These are phyloP conservation scores for Macrophya alboannulata DNA, from an alignment of 2,888 invertebrate species.

Conservation along the genomic window DNA sequence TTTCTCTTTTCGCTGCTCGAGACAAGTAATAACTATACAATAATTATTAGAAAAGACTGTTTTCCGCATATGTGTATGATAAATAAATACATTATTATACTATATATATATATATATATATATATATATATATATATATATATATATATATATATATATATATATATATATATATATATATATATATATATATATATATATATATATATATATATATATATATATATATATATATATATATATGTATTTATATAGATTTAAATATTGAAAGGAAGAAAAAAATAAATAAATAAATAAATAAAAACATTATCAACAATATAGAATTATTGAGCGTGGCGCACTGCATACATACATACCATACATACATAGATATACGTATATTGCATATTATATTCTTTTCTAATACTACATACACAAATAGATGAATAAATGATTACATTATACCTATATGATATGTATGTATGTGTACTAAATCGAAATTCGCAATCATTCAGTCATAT, in stretches of 20 bases:
- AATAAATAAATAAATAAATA: not conserved
- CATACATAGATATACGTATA: no score
- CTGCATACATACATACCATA: no score
- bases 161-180: conserved; percentile 10
- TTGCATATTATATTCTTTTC: no score
- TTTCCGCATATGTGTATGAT: not conserved
- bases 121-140: not conserved
- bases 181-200: not conserved
- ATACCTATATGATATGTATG: not conserved
- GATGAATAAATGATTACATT: not conserved
- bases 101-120: not conserved
- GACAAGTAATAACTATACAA: not conserved
- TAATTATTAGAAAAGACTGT: not conserved
- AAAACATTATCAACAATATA: not conserved
- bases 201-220: conserved; percentile 1
- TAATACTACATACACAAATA: no score
- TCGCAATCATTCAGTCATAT: not conserved
- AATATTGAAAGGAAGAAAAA: not conserved
- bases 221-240: not conserved
- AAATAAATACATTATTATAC: not conserved
- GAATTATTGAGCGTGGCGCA: not conserved
- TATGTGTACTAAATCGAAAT: not conserved
- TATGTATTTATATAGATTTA: not conserved
- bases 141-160: not conserved
- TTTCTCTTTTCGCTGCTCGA: not conserved